Base-by-base conservation (phyloP, 2,888 invertebrate species). In the Tipula unca region DNA sequence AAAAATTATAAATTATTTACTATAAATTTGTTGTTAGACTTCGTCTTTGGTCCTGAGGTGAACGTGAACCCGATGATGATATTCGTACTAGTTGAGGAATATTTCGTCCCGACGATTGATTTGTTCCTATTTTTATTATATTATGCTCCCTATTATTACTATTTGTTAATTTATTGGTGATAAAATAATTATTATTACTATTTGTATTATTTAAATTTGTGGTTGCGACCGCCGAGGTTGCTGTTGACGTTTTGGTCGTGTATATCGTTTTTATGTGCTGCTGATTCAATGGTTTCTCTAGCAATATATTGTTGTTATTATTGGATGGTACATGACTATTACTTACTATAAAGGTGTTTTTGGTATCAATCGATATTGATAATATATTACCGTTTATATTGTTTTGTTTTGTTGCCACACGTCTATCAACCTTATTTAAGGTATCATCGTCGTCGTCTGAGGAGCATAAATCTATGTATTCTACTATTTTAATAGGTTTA, bases 391-490 rank as follows among this genome's bases (percentile, higher is more conserved):
- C 42, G 14, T 85, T 42, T 39, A 39, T 29, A 14, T 85, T 39
- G 5, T 39, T 29, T 2, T 2, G 35, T n/a, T 36, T 36, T 6
- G 82, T 1, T 10, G 14, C 2, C n/a, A 14, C 82, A 29, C 35
- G 29, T 32, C 5, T 84, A 39, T 84, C 84, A 32, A 35, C 25
- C 13, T 13, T 20, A 35, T 35, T 5, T 85, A 84, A 86, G 4
- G 86, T 82, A 35, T 88, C 88, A 17, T 89, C 89, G 86, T 94
- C 94, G 87, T 94, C 94, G 86, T 94, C 94, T 1, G 94, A 92
- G 6, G 92, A 94, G 89, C 94, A 94, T 89, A 94, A 92, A 89
- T 94, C 94, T 88, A 94, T 93, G 87, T 91, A 91, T 88, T 93
- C 92, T 90, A 90, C 88, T 36, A 89, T 89, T 87, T 90, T n/a